Conservation (phyloP, 2,797 vertebrate genomes). For the Anguilla marmorata region DNA sequence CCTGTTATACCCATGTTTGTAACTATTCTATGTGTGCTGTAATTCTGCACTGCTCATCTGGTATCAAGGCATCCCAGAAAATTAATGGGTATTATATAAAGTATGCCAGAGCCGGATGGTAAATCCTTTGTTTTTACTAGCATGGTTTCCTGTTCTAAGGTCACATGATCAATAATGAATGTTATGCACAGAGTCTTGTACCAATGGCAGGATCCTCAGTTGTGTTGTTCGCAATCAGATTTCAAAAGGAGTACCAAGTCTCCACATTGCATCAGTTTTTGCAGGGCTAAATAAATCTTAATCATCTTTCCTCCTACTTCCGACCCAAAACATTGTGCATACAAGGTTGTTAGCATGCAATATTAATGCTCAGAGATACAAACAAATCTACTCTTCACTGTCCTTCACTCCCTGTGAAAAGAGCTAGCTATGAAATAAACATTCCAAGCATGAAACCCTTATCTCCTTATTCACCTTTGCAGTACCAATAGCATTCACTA, state of each 20-base stretch:
- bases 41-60: background rate
- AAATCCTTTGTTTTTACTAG: background rate
- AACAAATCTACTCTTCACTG: slow-evolving; percentile 11
- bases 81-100: background rate
- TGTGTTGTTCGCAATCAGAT: background rate
- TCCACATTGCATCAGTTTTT: background rate
- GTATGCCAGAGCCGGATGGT: background rate
- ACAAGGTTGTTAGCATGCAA: slow-evolving; percentile 7
- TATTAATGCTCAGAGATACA: slow-evolving; percentile 22
- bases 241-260: background rate
- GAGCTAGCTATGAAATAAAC: slow-evolving; percentile 30
- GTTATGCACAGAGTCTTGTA: background rate
- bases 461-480: background rate
- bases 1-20: background rate
- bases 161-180: background rate
- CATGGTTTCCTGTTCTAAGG: background rate
- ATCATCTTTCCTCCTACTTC: background rate
- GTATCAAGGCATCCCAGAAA: background rate
- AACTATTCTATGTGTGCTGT: background rate
- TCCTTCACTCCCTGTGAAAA: slow-evolving; percentile 9
- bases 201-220: background rate
- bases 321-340: background rate
- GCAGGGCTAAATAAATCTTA: background rate
- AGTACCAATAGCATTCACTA: slow-evolving; percentile 34
- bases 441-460: background rate